phyloP scores from a whole-genome alignment of 2,113 vertebrate genomes.

The Callionymus lyra region DNA sequence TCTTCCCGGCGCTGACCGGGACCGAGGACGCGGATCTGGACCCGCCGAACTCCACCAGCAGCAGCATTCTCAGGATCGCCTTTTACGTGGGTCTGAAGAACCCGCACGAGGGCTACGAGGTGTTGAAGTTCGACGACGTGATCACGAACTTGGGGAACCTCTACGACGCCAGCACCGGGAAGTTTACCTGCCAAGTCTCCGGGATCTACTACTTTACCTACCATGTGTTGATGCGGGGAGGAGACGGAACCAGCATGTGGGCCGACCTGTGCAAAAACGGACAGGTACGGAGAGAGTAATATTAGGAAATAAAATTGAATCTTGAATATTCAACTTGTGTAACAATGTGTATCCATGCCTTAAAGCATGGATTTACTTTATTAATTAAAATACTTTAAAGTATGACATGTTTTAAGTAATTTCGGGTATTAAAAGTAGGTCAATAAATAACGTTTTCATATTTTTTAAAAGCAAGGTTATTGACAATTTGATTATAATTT shows the following conservation, averaged over 20 bases:
- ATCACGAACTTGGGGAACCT: constrained; percentile 69
- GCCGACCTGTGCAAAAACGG: constrained; percentile 85
- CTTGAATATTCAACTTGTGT: too few relatives aligned
- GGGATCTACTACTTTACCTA: constrained; percentile 87
- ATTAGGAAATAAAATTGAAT: too few relatives aligned
- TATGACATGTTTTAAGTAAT: too few relatives aligned
- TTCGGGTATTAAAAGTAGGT: too few relatives aligned
- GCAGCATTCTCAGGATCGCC: constrained; percentile 68
- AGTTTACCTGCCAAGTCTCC: constrained; percentile 85
- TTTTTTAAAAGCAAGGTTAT: too few relatives aligned
- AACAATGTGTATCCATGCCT: too few relatives aligned
- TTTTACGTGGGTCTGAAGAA: constrained; percentile 90
- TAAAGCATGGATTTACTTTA: too few relatives aligned
- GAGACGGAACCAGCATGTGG: constrained; percentile 87
- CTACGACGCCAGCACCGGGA: constrained; percentile 73
- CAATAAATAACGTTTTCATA: too few relatives aligned
- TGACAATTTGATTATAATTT: too few relatives aligned
- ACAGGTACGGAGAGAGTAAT: constrained; percentile 56
- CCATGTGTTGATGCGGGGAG: constrained; percentile 82
- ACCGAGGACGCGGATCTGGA: constrained; percentile 52
- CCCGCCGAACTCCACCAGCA: constrained; percentile 59
- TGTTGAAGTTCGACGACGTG: constrained; percentile 70
- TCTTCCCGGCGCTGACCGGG: constrained; percentile 56
- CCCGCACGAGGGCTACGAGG: constrained; percentile 73
- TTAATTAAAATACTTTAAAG: too few relatives aligned